Conservation (phyloP, 1,140 invertebrate species). For the Tenebrio molitor region DNA sequence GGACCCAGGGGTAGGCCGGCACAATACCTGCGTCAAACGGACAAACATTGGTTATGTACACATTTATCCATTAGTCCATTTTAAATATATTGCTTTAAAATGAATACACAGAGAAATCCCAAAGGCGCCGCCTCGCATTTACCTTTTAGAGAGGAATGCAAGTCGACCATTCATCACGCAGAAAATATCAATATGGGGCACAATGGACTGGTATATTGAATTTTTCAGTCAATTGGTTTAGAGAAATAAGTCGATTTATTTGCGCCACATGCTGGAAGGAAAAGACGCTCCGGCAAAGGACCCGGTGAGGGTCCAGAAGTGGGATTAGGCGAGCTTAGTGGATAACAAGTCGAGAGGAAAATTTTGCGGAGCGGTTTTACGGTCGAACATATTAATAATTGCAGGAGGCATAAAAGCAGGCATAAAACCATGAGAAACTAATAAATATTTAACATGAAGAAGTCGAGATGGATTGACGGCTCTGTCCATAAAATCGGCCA, state of each 20-base stretch:
- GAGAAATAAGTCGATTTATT: not conserved
- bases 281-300: too few species aligned
- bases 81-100: constrained; percentile 60
- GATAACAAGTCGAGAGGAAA: constrained; percentile 2
- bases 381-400: constrained; percentile 6
- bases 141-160: constrained; percentile 23
- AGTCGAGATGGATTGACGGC: constrained; percentile 37
- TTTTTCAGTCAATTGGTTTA: constrained; percentile 49
- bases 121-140: constrained; percentile 54
- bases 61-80: constrained; percentile 58
- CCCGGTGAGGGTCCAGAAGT: too few species aligned
- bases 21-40: constrained; percentile 58
- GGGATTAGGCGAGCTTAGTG: not conserved
- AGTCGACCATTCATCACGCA: not conserved
- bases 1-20: constrained; percentile 55
- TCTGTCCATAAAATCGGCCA: constrained; percentile 56
- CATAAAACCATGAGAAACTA: constrained; percentile 23
- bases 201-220: constrained; percentile 37
- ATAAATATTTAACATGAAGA: constrained; percentile 36
- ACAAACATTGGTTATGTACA: constrained; percentile 61
- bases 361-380: constrained; percentile 16
- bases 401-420: constrained; percentile 1
- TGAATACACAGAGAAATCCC: constrained; percentile 55
- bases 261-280: not conserved
- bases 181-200: constrained; percentile 11